These are phyloP conservation scores for Anthrax anthrax DNA, from an alignment of 2,888 invertebrate genomes.

Conservation along the genomic window DNA sequence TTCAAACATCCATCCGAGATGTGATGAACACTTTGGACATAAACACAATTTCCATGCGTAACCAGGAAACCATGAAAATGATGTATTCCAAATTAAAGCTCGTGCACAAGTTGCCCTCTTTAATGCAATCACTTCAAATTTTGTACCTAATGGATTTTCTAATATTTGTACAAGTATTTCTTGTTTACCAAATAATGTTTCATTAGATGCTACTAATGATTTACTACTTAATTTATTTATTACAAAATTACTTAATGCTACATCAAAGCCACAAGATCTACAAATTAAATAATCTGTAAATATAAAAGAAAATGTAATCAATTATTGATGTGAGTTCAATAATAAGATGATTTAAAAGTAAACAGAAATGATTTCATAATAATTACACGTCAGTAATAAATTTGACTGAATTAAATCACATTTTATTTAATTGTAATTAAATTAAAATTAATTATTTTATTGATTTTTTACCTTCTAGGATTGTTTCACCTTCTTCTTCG, in stretches of 20 bases:
- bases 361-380: neutral
- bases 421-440: neutral
- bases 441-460: neutral
- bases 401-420: no score
- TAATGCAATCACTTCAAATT: constrained; percentile 39
- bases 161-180: constrained; percentile 42
- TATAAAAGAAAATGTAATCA: neutral
- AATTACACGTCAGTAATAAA: constrained; percentile 3
- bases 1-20: constrained; percentile 47
- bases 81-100: constrained; percentile 37
- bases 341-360: neutral
- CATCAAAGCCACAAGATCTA: constrained; percentile 43
- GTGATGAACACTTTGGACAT: constrained; percentile 43
- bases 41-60: constrained; percentile 47
- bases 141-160: constrained; percentile 40
- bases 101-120: constrained; percentile 42
- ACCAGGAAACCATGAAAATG: constrained; percentile 51
- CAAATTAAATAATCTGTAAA: constrained; percentile 41
- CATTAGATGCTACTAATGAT: constrained; percentile 35
- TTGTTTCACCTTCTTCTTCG: neutral
- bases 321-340: no score
- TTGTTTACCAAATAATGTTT: constrained; percentile 39
- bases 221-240: constrained; percentile 39
- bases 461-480: constrained; percentile 2
- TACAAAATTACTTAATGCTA: constrained; percentile 40